Base-by-base conservation (phyloP, 2,797 vertebrate genomes). In the Perdix hodgsoniae region DNA sequence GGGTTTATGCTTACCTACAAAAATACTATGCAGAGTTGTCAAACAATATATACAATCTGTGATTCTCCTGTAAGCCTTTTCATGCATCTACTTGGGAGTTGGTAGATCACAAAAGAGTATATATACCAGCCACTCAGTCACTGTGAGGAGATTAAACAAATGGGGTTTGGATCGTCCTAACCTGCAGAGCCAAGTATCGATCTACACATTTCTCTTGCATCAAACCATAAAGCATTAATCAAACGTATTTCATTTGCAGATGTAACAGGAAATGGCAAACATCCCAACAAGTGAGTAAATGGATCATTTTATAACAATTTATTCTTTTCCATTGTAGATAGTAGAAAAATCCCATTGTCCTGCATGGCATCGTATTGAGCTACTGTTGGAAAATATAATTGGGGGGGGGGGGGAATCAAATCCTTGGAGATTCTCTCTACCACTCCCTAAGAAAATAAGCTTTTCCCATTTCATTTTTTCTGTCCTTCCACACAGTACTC, bases 371-470 rank as follows among this genome's bases (percentile, higher is more conserved):
- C 54, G n/a, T 14, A 49, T 74, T 11, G 37, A 42, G 14, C 5
- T n/a, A 10, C 29, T 45, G n/a, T 27, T n/a, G 26, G 61, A 74
- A 8, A 31, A 22, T 24, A 44, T 6, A 33, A 59, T 0, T 77
- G 49, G 23, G 49, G 19, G 91, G 37, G 18, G 14, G 89, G 35
- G 18, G 72, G 14, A 4, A 19, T 24, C 33, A 50, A 49, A 66
- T 47, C 18, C 8, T 47, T 65, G 10, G 9, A 77, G 0, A 2
- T 56, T 73, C 12, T 70, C 22, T 27, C 13, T n/a, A 0, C 5
- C 0, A 1, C 57, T 78, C 10, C 16, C 24, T 9, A 72, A 3
- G 4, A 1, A 11, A 37, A 27, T 2, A 79, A 31, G 6, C 23
- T 26, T 31, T 63, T 10, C 7, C 5, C 10, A 27, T 2, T 7